Evolutionary conservation across 2,888 invertebrate genomes (phyloP), one percentile per base, ranked within the genome.

Genomic region (Patella depressa): DNA sequence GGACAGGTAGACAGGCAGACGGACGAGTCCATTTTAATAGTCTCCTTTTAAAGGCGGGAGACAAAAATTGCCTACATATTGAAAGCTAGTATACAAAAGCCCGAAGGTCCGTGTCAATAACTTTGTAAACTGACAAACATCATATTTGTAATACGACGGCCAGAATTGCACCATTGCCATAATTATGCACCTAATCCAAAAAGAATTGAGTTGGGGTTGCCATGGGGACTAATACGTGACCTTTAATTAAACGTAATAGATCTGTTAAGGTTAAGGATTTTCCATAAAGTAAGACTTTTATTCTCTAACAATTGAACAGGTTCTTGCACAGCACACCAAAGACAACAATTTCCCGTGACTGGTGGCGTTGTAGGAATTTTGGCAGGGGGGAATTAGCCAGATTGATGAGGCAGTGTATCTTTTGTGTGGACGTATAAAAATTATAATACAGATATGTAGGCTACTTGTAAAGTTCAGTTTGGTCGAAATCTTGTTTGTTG

Each of bases 401-500:
- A 57, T 88, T 88, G 9, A 85, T 79, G 34, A 34, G 34, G 7
- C 34, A 5, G 7, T 34, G 34, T 34, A 34, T 34, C 34, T 34
- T 34, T 34, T 34, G 34, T 34, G 34, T 5, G 7, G 34, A 34
- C 34, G 34, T 34, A 29, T 34, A 34, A 34, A 34, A 34, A 34
- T 34, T 34, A 34, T 34, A 34, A 34, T 34, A 34, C 34, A 34
- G 34, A 34, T 34, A 34, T 34, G 7, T 34, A 34, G 34, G 34
- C 5, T 34, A 59, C 65, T 59, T 85, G 85, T 86, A 89, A 76
- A 84, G 78, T 45, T 87, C 87, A 45, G 84, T 86, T 73, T 85
- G 85, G 73, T 83, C 84, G 80, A 89, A 89, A 75, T 89, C 89
- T 72, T 89, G 89, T 79, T 89, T 89, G 76, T 88, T 90, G 80